Evolutionary conservation across 2,113 vertebrate genomes (phyloP).

Genomic region (Oceanites oceanicus): DNA sequence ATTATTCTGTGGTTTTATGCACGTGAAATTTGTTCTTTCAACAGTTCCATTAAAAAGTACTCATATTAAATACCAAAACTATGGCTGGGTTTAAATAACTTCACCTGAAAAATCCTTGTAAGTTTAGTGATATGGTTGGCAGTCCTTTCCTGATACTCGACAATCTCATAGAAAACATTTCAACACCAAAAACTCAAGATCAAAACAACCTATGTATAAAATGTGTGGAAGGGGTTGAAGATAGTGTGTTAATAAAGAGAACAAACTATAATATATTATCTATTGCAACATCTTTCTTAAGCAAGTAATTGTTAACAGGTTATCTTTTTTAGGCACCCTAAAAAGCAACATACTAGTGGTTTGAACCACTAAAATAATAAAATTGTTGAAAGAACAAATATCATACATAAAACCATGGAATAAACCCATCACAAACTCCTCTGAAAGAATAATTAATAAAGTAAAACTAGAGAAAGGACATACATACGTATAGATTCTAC

Average conservation of each 20-base stretch:
- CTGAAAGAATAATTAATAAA: background rate
- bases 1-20: conserved; percentile 44
- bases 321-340: background rate
- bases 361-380: background rate
- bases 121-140: background rate
- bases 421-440: background rate
- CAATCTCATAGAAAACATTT: background rate
- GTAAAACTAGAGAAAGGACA: background rate
- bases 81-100: conserved; percentile 5
- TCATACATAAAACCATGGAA: background rate
- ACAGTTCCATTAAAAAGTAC: conserved; percentile 34
- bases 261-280: background rate
- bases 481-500: background rate
- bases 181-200: background rate
- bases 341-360: background rate
- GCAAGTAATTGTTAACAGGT: background rate
- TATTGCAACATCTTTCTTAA: background rate
- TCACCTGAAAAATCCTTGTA: conserved; percentile 34
- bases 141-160: background rate
- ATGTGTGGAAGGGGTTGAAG: background rate
- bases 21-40: conserved; percentile 48
- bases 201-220: background rate
- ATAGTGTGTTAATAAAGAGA: background rate
- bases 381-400: background rate
- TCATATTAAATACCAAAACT: conserved; percentile 20